phyloP scores from a whole-genome alignment of 2,113 vertebrate genomes.

The Hemiscyllium ocellatum region DNA sequence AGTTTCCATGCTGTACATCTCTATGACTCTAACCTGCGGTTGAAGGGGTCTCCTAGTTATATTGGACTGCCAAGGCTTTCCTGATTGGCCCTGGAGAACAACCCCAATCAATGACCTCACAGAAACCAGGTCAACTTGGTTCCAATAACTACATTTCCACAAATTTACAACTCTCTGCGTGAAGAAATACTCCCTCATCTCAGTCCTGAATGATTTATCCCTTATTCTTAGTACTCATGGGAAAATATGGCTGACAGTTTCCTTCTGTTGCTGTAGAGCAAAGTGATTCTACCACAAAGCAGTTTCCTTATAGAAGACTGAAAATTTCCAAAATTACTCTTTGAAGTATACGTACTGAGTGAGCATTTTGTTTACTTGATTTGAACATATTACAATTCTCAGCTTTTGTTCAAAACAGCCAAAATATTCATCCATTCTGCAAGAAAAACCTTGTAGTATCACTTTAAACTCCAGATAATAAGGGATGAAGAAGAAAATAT shows the following conservation, averaged over 20 bases:
- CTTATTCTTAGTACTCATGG: background rate
- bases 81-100: no score
- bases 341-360: background rate
- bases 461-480: background rate
- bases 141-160: no score
- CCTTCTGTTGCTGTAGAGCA: background rate
- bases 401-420: background rate
- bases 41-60: no score
- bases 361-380: no score
- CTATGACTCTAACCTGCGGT: no score
- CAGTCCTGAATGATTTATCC: no score
- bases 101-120: no score
- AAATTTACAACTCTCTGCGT: no score
- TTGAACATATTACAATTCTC: background rate
- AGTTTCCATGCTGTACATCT: no score
- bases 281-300: background rate
- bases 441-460: background rate
- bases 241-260: background rate
- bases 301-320: background rate
- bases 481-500: background rate
- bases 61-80: no score
- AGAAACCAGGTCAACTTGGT: no score
- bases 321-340: background rate
- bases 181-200: no score
- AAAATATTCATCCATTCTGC: background rate